Evolutionary conservation across 2,113 vertebrate genomes (phyloP).

Genomic region (Alectura lathami): DNA sequence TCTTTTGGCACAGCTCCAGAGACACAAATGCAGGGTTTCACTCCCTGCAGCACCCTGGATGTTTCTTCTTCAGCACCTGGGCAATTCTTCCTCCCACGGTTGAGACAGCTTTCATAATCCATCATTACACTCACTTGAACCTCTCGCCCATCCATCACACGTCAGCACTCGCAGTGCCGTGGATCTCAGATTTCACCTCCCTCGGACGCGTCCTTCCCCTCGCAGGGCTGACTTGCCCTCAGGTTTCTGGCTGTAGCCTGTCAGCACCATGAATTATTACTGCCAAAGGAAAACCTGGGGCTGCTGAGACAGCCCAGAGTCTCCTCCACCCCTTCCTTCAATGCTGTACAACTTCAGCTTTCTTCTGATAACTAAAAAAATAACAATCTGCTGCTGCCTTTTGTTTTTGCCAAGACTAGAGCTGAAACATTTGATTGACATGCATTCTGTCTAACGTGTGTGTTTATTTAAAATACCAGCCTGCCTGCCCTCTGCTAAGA

Average conservation of each 20-base stretch:
- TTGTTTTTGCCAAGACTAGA: neutral
- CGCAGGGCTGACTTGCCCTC: neutral
- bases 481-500: neutral
- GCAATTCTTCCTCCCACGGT: neutral
- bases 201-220: neutral
- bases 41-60: neutral
- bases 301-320: neutral
- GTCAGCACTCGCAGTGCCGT: neutral
- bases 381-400: neutral
- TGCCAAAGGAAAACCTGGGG: neutral
- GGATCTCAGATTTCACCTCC: neutral
- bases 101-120: neutral
- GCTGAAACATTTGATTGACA: neutral
- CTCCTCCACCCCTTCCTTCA: neutral
- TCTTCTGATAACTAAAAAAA: neutral
- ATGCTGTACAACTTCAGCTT: neutral
- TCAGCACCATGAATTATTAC: neutral
- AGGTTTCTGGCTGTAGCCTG: neutral
- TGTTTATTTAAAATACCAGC: neutral
- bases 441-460: neutral
- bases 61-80: conserved; percentile 17
- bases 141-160: neutral
- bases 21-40: neutral
- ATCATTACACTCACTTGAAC: neutral
- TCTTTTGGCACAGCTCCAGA: neutral